Conservation (phyloP, 2,113 vertebrate species). For the Elephas maximus region DNA sequence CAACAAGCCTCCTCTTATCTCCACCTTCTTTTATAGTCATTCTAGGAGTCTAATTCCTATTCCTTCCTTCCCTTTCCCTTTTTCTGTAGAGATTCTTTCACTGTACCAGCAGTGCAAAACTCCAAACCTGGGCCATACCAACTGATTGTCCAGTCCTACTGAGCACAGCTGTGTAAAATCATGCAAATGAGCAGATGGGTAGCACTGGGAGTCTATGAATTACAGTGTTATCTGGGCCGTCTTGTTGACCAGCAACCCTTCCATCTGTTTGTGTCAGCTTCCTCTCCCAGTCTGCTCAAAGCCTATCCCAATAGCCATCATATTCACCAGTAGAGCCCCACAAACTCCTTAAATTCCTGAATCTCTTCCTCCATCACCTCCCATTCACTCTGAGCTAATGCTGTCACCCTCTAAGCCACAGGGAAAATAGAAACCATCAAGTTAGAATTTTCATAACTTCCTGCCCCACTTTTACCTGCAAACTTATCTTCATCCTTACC, state of each 20-base stretch:
- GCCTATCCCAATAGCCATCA: background rate
- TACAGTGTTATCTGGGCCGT: background rate
- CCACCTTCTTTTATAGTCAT: background rate
- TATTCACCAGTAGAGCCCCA: background rate
- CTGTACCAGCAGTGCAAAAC: background rate
- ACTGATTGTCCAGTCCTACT: background rate
- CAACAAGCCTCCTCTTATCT: background rate
- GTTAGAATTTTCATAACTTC: background rate
- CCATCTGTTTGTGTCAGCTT: background rate
- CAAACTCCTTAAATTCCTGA: background rate
- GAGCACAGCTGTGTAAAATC: background rate
- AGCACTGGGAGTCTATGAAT: too few relatives aligned
- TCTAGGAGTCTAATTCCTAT: background rate
- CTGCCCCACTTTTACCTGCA: background rate
- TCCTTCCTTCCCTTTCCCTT: background rate
- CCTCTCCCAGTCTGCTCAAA: background rate
- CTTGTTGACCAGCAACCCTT: background rate
- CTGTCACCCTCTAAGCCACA: background rate
- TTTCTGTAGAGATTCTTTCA: background rate
- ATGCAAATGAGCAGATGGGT: background rate
- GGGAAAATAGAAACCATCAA: background rate
- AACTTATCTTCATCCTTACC: background rate
- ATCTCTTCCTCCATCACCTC: background rate
- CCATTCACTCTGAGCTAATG: background rate
- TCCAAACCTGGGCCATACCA: background rate